Evolutionary conservation across 2,888 invertebrate species (phyloP).

Genomic region (Quadroppia sp.): DNA sequence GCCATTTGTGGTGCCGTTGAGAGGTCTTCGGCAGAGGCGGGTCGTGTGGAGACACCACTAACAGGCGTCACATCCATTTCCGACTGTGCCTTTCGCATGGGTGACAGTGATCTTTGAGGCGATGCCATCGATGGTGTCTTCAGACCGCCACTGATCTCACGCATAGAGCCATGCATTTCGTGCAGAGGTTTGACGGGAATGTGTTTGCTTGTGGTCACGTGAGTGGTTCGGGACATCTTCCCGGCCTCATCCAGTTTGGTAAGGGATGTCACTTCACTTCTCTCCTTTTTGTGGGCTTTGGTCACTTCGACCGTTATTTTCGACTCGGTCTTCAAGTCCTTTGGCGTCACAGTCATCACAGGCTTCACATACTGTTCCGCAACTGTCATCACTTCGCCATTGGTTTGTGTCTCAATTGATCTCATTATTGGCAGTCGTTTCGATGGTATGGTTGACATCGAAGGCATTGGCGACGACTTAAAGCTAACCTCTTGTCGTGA

Average conservation of each 20-base stretch:
- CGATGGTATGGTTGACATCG: not conserved
- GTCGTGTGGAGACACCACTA: slow-evolving; percentile 34
- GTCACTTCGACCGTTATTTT: slow-evolving; percentile 35
- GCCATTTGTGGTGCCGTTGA: slow-evolving; percentile 22
- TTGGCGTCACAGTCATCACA: slow-evolving; percentile 16
- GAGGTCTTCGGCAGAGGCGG: slow-evolving; percentile 41
- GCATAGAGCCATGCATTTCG: not conserved
- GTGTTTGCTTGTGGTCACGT: slow-evolving; percentile 38
- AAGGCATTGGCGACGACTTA: not conserved
- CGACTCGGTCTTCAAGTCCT: slow-evolving; percentile 34
- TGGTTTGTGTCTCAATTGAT: slow-evolving; percentile 18
- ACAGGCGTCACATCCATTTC: slow-evolving; percentile 32
- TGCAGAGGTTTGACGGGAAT: not conserved
- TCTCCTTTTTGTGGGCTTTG: slow-evolving; percentile 20
- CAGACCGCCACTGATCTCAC: not conserved
- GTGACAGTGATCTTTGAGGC: slow-evolving; percentile 7
- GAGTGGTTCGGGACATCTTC: slow-evolving; percentile 38
- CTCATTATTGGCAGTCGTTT: slow-evolving; percentile 25
- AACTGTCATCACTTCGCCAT: not conserved
- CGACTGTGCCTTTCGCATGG: slow-evolving; percentile 39
- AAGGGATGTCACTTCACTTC: slow-evolving; percentile 33
- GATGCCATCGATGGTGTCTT: not conserved
- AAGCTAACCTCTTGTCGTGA: not conserved
- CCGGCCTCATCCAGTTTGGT: slow-evolving; percentile 41
- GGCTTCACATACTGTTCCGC: not conserved